These are phyloP conservation scores for Ryuthela nishihirai DNA, from an alignment of 2,888 invertebrate genomes.

Conservation along the genomic window DNA sequence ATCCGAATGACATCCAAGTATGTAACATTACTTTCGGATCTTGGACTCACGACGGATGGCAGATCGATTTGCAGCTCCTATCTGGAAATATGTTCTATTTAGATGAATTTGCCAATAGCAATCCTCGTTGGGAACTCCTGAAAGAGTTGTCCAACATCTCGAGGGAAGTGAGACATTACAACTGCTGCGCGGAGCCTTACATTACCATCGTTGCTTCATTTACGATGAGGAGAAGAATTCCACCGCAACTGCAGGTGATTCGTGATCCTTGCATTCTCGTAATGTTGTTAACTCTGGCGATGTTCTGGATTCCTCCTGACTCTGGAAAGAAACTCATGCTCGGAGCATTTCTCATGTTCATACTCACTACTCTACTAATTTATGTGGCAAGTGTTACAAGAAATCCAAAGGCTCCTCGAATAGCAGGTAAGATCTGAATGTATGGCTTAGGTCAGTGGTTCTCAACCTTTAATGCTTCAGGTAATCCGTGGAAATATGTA, in stretches of 20 bases:
- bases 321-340: constrained; percentile 19
- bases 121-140: constrained; percentile 22
- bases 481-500: no score
- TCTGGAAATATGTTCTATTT: constrained; percentile 3
- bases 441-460: no score
- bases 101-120: constrained; percentile 9
- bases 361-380: constrained; percentile 8
- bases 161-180: constrained; percentile 18
- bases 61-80: constrained; percentile 6
- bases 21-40: constrained; percentile 13
- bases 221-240: constrained; percentile 10
- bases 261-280: constrained; percentile 15
- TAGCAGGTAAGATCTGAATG: constrained; percentile 8
- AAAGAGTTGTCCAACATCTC: background rate
- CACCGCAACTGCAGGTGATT: constrained; percentile 17
- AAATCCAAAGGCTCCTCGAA: background rate
- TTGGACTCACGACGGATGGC: constrained; percentile 30
- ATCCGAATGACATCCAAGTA: constrained; percentile 3
- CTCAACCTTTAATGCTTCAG: no score
- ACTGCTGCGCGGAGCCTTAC: constrained; percentile 17
- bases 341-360: constrained; percentile 14
- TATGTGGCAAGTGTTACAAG: constrained; percentile 12
- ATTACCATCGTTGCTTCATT: constrained; percentile 5
- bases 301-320: constrained; percentile 31
- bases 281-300: constrained; percentile 15